phyloP scores from a whole-genome alignment of 37 sponge, comb jelly and placozoan species.

The Hexactinellida sp. region DNA sequence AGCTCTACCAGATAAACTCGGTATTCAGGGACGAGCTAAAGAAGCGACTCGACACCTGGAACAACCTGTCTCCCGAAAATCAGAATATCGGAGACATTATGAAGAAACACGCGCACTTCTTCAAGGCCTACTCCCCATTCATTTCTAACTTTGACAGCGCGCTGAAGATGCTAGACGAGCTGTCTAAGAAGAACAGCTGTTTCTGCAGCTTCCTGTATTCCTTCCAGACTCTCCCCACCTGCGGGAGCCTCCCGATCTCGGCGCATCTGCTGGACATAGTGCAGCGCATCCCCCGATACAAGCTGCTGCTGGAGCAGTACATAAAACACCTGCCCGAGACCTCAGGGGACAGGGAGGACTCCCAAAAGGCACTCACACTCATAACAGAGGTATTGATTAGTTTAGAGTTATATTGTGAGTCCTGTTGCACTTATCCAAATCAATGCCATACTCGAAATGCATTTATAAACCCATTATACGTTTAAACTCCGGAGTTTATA shows the following conservation, averaged over 20 bases:
- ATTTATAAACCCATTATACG: too few species aligned
- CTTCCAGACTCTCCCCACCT: conserved; percentile 22
- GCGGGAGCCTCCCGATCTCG: conserved; percentile 43
- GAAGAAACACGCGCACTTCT: not conserved
- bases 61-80: not conserved
- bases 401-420: not conserved
- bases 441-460: too few species aligned
- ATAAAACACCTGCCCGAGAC: conserved; percentile 54
- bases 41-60: conserved; percentile 48
- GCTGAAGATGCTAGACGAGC: conserved; percentile 45
- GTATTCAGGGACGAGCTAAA: conserved; percentile 34
- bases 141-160: conserved; percentile 63
- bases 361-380: conserved; percentile 29
- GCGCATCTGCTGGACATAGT: conserved; percentile 72
- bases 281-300: conserved; percentile 70
- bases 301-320: conserved; percentile 57
- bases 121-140: conserved; percentile 52
- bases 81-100: not conserved
- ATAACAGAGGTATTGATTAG: not conserved
- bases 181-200: conserved; percentile 47
- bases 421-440: too few species aligned
- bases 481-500: too few species aligned
- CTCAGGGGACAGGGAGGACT: conserved; percentile 34
- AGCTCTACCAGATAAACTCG: conserved; percentile 45
- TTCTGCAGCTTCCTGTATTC: conserved; percentile 7